Evolutionary conservation across 2,113 vertebrate species (phyloP), one percentile per base, ranked within the genome.

Genomic region (Nibea coibor): DNA sequence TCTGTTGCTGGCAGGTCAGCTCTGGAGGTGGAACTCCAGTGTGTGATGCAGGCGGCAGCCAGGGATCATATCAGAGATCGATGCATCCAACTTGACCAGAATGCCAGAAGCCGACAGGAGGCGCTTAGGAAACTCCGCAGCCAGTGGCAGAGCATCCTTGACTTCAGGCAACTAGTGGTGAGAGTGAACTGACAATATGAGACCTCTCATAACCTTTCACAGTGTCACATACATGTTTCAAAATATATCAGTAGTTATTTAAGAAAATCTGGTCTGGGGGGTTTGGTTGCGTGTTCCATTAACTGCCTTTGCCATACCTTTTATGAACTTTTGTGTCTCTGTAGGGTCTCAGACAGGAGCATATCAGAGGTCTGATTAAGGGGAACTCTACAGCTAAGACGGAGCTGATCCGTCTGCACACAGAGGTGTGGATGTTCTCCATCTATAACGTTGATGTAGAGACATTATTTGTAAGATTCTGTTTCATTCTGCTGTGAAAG

Each of bases 111-210:
- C 53, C 84, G 72, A 19, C 95, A 95, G 51, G 91, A 95, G 16
- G 93, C 91, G 0, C 89, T 96, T 2, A 89, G 86, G 20, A 91
- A 79, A n/a, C 93, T 97, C 3, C 94, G 89, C 50, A 88, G 88
- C 58, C 95, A 96, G 82, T 95, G 95, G 91, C 94, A 96, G 67
- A 93, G 90, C 65, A 95, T 97, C 75, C 80, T 96, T 86, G 93
- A 95, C 74, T 95, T 95, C 75, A 92, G 95, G 78, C 86, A 90
- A 10, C 91, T 94, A 31, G 94, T 96, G 94, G 96, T 96, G 64
- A 88, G 94, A 68, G 31, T 48, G 0, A 65, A n/a, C 6, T 22
- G 17, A 54, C 43, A 11, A 45, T 14, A 45, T 39, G 35, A 39
- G 4, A 71, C 43, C 17, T 61, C 12, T 57, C 15, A n/a, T 5